phyloP scores from a whole-genome alignment of 2,888 invertebrate genomes.

The Matsumyia berberina region DNA sequence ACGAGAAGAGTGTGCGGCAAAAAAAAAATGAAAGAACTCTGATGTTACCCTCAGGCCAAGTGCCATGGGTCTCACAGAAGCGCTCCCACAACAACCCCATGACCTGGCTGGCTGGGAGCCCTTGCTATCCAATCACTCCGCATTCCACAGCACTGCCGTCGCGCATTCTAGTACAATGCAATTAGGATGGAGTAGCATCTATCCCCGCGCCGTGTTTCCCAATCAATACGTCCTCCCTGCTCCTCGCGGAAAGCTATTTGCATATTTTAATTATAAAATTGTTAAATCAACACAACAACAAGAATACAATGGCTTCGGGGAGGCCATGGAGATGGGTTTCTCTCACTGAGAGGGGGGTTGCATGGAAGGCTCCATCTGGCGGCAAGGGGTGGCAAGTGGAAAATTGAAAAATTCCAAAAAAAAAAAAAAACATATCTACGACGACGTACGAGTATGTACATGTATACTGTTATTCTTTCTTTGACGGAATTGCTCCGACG shows the following conservation, averaged over 20 bases:
- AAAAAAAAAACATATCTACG: conserved; percentile 69
- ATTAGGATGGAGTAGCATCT: conserved; percentile 56
- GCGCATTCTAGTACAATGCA: conserved; percentile 70
- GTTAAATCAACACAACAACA: conserved; percentile 76
- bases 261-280: conserved; percentile 76
- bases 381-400: conserved; percentile 43
- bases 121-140: conserved; percentile 49
- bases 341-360: neutral
- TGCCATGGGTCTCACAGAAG: conserved; percentile 23
- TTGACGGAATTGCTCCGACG: conserved; percentile 30
- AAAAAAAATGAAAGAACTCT: conserved; percentile 19
- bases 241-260: conserved; percentile 71
- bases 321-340: neutral
- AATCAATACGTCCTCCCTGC: conserved; percentile 70
- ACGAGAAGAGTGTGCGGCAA: conserved; percentile 30
- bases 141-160: conserved; percentile 43
- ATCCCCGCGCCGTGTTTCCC: conserved; percentile 33
- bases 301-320: conserved; percentile 61
- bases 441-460: conserved; percentile 26
- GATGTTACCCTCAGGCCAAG: conserved; percentile 35
- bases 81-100: conserved; percentile 5
- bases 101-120: neutral
- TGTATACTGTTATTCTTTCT: conserved; percentile 42
- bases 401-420: conserved; percentile 72
- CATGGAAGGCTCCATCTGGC: neutral